phyloP scores from a whole-genome alignment of 2,888 invertebrate species.

The Biston stratarius region DNA sequence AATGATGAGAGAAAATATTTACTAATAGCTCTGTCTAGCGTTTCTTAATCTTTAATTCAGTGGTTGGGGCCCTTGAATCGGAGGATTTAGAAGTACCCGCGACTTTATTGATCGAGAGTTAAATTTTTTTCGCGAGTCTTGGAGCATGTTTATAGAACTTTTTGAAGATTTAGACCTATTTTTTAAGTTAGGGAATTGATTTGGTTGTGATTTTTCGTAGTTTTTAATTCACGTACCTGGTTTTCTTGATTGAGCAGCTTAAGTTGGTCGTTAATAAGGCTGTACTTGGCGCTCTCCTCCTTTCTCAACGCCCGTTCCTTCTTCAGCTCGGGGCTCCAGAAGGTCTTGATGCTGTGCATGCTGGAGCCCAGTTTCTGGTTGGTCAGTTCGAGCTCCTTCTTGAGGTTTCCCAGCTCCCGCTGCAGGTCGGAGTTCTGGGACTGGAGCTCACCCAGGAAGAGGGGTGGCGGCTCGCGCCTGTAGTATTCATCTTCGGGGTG shows the following conservation, averaged over 20 bases:
- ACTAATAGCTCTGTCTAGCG: conserved; percentile 7
- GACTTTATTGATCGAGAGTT: conserved; percentile 28
- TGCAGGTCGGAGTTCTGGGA: conserved; percentile 98
- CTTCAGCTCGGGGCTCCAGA: conserved; percentile 99
- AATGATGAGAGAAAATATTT: conserved; percentile 24
- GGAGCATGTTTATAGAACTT: conserved; percentile 2
- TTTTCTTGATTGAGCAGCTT: conserved; percentile 98
- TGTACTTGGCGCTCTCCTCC: conserved; percentile 99
- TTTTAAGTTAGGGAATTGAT: background rate
- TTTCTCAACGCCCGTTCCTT: conserved; percentile 98
- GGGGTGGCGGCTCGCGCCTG: conserved; percentile 87
- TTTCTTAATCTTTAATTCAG: conserved; percentile 1
- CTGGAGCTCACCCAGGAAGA: conserved; percentile 94
- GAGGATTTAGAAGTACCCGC: conserved; percentile 23
- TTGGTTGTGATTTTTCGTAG: background rate
- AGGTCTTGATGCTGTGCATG: conserved; percentile 99
- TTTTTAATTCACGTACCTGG: conserved; percentile 89
- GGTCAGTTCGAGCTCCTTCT: conserved; percentile 97
- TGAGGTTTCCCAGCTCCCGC: conserved; percentile 94
- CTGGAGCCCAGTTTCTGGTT: conserved; percentile 99
- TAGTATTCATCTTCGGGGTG: conserved; percentile 88
- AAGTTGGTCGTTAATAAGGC: conserved; percentile 98
- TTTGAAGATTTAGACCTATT: no score
- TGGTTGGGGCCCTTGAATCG: background rate
- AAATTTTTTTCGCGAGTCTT: background rate